phyloP scores from a whole-genome alignment of 2,888 invertebrate species.

The Linhomoeus sp. region DNA sequence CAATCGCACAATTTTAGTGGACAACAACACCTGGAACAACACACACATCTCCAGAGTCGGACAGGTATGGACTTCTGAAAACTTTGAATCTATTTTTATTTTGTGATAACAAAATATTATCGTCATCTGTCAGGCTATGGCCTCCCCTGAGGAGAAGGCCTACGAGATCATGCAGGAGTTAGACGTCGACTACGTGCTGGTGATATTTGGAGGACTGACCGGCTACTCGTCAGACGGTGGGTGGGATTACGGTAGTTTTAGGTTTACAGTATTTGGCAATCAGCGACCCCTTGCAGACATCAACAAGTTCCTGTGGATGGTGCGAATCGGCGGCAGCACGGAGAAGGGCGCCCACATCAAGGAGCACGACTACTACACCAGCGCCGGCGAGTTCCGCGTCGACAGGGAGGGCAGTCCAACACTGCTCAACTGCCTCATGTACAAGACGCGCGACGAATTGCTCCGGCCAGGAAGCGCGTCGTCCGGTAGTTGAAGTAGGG shows the following conservation, averaged over 20 bases:
- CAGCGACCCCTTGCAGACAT: conserved; percentile 50
- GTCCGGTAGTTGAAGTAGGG: conserved; percentile 84
- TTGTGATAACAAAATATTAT: too few relatives aligned
- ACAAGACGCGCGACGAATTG: conserved; percentile 98
- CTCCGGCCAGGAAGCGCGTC: conserved; percentile 71
- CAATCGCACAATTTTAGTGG: conserved; percentile 85
- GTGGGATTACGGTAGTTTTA: neutral
- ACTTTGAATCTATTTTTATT: too few relatives aligned
- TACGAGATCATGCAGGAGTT: conserved; percentile 92
- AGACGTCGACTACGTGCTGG: conserved; percentile 90
- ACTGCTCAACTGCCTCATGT: conserved; percentile 90
- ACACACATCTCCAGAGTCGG: conserved; percentile 93
- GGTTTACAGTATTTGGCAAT: too few relatives aligned
- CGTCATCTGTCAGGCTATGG: conserved; percentile 54
- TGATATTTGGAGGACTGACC: conserved; percentile 93
- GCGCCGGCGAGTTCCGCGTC: conserved; percentile 81
- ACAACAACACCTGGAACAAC: conserved; percentile 99
- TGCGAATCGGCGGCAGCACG: conserved; percentile 82
- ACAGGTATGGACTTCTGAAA: too few relatives aligned
- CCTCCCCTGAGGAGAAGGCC: conserved; percentile 81
- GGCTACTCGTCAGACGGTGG: conserved; percentile 90
- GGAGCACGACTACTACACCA: conserved; percentile 73
- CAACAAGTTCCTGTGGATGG: conserved; percentile 99
- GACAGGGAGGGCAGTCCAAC: conserved; percentile 79
- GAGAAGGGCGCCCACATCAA: conserved; percentile 81